A percentile compares a stretch with the other conserved stretches of the same genome.
Conservation (phyloP, 2,888 invertebrate species). For the Uloborus plumipes region DNA sequence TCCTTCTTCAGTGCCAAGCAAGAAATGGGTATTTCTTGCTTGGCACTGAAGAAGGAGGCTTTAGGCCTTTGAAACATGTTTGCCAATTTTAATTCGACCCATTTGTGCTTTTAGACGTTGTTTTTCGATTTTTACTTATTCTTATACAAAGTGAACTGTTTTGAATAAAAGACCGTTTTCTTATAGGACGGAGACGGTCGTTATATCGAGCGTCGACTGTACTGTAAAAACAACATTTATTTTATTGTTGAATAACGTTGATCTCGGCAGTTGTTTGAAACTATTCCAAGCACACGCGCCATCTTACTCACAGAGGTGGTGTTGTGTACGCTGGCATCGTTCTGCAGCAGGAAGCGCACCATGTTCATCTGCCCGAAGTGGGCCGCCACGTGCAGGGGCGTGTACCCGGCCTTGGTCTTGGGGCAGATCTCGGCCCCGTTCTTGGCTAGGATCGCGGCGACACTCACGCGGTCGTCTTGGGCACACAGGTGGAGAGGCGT, state of each 20-base stretch:
- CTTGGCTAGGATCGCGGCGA: conserved; percentile 90
- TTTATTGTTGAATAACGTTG: background rate
- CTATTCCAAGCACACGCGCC: background rate
- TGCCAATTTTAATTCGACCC: no score
- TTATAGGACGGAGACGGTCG: no score
- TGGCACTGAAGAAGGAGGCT: no score
- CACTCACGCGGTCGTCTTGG: conserved; percentile 91
- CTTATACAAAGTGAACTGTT: no score
- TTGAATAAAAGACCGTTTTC: no score
- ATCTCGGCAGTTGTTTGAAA: background rate
- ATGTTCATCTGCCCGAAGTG: conserved; percentile 98
- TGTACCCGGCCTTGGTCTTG: conserved; percentile 88
- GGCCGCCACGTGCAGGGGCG: conserved; percentile 97
- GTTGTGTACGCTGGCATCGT: conserved; percentile 89
- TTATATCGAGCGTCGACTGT: no score
- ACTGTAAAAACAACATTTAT: no score
- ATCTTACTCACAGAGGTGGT: conserved; percentile 72
- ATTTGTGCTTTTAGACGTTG: no score
- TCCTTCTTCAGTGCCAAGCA: no score
- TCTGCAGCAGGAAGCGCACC: conserved; percentile 92
- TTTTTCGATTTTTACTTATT: no score
- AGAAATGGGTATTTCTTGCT: no score
- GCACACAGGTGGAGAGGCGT: conserved; percentile 97
- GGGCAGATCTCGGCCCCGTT: conserved; percentile 81
- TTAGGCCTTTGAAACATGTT: no score